Conservation (phyloP, 2,888 invertebrate species). For the Limnephilus lunatus region DNA sequence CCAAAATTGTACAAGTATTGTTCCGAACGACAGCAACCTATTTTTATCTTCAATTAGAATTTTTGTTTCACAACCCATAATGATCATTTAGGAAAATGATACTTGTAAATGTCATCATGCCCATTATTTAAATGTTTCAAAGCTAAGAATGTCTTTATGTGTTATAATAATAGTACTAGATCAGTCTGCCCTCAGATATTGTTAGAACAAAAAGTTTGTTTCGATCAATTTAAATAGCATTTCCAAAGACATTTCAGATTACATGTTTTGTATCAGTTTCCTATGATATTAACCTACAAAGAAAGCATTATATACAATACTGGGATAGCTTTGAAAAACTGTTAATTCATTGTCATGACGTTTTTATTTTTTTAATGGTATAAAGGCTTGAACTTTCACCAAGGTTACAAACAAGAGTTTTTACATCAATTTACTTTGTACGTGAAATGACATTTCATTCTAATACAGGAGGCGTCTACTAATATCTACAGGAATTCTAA, state of each 20-base stretch:
- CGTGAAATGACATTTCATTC: no score
- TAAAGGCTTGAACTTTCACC: no score
- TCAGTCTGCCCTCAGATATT: neutral
- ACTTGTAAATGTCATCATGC: neutral
- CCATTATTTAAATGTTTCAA: neutral
- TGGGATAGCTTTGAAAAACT: neutral
- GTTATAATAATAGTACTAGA: neutral
- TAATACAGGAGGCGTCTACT: no score
- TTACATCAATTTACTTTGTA: no score
- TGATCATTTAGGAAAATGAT: neutral
- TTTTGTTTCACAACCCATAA: neutral
- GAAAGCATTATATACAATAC: neutral
- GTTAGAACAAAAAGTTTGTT: neutral
- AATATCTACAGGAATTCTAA: no score
- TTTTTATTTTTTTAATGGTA: no score
- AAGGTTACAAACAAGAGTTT: no score
- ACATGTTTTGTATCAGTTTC: neutral
- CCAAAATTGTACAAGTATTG: neutral
- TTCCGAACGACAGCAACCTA: neutral
- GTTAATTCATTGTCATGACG: no score
- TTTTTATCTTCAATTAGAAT: neutral
- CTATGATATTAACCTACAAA: neutral
- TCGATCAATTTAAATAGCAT: neutral
- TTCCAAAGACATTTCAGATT: neutral
- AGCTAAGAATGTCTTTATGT: neutral